Evolutionary conservation across 2,888 invertebrate species (phyloP), one percentile per base, ranked within the genome.

Genomic region (Sminthurinus aureus): DNA sequence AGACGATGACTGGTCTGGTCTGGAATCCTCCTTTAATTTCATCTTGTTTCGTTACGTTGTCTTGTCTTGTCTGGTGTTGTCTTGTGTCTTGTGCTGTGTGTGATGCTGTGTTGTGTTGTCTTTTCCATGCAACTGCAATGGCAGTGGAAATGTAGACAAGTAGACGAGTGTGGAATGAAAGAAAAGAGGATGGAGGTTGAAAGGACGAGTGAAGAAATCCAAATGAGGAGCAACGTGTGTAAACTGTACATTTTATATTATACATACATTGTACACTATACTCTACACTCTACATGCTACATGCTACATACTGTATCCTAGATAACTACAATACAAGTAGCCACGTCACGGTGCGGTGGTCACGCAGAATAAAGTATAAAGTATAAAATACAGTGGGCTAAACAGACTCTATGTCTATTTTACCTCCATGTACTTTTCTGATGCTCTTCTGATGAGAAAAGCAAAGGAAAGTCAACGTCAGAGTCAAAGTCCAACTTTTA

Each of bases 201-300:
- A 6, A 51, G 82, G 67, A 84, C 86, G 86, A 83, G 84, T 78
- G 77, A 76, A 74, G 86, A 86, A 86, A 85, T 84, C 85, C 52
- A 79, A 85, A 86, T 79, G 82, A 85, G 85, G 83, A 78, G 75
- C 64, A 50, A 81, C 38, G 38, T 38, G 38, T 38, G 38, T 38
- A 38, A 38, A 38, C 38, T 38, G 38, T 38, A 38, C 38, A 38
- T 38, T 38, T 38, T 38, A 38, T 38, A 38, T n/a, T n/a, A n/a
- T n/a, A n/a, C n/a, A n/a, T n/a, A n/a, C 83, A 84, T 38, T 38
- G 38, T 38, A 6, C 38, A 38, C 38, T 6, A 6, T 38, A 38
- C 38, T 4, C 38, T 38, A 6, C 6, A 38, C 38, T 4, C 1
- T 38, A 38, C 6, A 38, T 38, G 6, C 38, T 38, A 6, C 38